A percentile compares a stretch with the other conserved stretches of the same genome.
Conservation (phyloP, 2,113 vertebrate species). For the Alligator mississippiensis region DNA sequence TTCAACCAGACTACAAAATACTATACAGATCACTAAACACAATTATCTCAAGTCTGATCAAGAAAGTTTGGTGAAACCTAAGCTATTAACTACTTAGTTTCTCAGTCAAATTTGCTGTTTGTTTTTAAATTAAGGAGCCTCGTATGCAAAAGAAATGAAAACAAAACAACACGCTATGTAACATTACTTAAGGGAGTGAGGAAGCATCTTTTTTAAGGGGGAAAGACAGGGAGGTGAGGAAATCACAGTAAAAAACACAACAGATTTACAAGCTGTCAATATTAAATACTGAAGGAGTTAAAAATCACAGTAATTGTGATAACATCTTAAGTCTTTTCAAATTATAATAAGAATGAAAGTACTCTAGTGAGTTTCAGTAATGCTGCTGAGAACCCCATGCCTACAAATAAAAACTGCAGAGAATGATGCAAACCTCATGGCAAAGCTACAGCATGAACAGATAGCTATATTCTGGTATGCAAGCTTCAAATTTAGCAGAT, state of each 20-base stretch:
- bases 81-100: constrained; percentile 35
- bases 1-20: constrained; percentile 66
- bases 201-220: neutral
- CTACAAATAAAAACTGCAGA: neutral
- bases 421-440: neutral
- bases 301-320: neutral
- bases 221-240: neutral
- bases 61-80: constrained; percentile 46
- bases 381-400: neutral
- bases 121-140: constrained; percentile 17
- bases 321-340: neutral
- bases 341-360: neutral
- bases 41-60: constrained; percentile 50
- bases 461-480: neutral
- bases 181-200: neutral
- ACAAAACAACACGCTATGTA: neutral
- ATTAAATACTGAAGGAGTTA: neutral
- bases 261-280: neutral
- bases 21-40: constrained; percentile 36
- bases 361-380: neutral
- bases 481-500: neutral
- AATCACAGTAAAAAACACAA: neutral
- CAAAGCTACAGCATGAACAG: neutral
- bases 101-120: neutral
- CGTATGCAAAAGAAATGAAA: neutral